Conservation (phyloP, 2,113 vertebrate species). For the Hypanus sabinus region DNA sequence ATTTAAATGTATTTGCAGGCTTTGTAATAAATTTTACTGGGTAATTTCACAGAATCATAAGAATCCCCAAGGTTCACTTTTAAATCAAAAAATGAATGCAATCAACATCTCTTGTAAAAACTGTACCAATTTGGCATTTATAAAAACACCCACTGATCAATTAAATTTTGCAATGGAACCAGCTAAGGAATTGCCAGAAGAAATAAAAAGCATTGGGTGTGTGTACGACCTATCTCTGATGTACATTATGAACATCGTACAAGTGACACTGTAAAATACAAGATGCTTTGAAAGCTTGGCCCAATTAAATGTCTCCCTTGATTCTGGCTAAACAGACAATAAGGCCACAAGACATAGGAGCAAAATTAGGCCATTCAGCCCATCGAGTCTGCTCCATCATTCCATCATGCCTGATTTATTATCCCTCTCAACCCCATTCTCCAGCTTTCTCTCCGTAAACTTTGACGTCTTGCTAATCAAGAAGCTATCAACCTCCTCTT, state of each 20-base stretch:
- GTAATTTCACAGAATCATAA: background rate
- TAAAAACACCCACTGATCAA: background rate
- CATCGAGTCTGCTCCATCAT: too few relatives aligned
- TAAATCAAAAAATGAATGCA: background rate
- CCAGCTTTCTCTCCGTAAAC: too few relatives aligned
- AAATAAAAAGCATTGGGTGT: constrained; percentile 41
- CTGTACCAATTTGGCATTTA: background rate
- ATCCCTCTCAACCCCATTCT: too few relatives aligned
- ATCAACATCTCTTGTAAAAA: background rate
- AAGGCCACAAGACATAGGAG: too few relatives aligned
- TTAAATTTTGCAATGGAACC: constrained; percentile 42
- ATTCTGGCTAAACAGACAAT: constrained; percentile 45
- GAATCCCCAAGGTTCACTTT: background rate
- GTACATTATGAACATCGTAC: constrained; percentile 51
- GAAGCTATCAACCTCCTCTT: too few relatives aligned
- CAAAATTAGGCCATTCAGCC: too few relatives aligned
- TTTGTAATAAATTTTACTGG: background rate
- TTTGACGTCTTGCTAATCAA: too few relatives aligned
- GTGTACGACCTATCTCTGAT: constrained; percentile 50
- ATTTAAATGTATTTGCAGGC: background rate
- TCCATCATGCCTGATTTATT: too few relatives aligned
- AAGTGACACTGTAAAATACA: constrained; percentile 50
- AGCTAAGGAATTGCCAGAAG: constrained; percentile 40
- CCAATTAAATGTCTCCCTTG: constrained; percentile 58
- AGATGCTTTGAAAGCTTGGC: constrained; percentile 56